Evolutionary conservation across 2,113 vertebrate species (phyloP), one percentile per base, ranked within the genome.

Genomic region (Elachura formosa): DNA sequence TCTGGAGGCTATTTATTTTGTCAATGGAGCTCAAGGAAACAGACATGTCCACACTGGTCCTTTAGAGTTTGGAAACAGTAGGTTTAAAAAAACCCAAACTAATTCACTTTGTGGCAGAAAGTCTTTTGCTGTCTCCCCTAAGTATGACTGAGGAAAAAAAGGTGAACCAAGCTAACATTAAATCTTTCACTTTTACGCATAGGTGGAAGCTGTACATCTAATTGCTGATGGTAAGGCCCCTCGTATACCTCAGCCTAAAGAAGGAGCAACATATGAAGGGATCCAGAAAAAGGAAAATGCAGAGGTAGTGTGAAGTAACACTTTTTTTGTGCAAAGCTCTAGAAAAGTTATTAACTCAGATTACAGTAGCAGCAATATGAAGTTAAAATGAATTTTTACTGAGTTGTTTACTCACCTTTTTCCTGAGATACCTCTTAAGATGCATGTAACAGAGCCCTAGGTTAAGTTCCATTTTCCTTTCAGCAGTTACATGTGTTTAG

Each of bases 231-330:
- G 99, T 11, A 99, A 99, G 86, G 99, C 99, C 17, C 98, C 98
- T 77, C 98, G 98, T 12, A 89, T 98, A 81, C 98, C 98, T 74
- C 99, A 99, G 94, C 68, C 98, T 38, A 97, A 99, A 92, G 98
- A 99, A 95, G 99, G 99, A 31, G 99, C 99, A 13, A 99, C 98
- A 12, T 99, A 99, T 19, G 99, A 99, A 97, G 99, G 99, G 45
- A 99, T 99, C 92, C 99, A 99, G 97, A 99, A 98, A 96, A 99
- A 99, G 92, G 98, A 99, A 91, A 99, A 99, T 31, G 97, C 99
- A 84, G 97, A 98, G 98, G 99, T 99, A 97, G 17, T 68, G 26
- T 90, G 75, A 79, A 89, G 34, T 93, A 73, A 69, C 12, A 24
- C 18, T n/a, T 2, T 6, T 10, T 58, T 78, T 61, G 54, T 38